Evolutionary conservation across 2,888 invertebrate genomes (phyloP).

Genomic region (Cheilosia scutellata): DNA sequence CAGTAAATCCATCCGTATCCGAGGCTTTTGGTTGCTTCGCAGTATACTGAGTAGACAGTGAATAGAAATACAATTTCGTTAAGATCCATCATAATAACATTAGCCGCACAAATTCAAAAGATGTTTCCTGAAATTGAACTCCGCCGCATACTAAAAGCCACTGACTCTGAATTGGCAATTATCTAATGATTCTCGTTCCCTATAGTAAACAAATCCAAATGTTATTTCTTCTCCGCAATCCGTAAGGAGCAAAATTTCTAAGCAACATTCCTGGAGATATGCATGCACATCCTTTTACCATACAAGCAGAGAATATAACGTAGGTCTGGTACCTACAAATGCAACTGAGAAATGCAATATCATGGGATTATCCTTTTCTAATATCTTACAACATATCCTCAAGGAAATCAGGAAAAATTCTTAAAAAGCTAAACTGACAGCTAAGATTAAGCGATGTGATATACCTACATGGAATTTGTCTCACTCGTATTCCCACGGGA

Average conservation of each 20-base stretch:
- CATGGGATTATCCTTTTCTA: conserved; percentile 56
- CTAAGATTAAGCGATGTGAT: conserved; percentile 40
- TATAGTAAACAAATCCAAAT: conserved; percentile 1
- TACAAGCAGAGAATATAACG: not conserved
- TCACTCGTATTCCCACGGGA: conserved; percentile 54
- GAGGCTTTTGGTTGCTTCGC: too few relatives aligned
- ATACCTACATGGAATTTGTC: conserved; percentile 33
- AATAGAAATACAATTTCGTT: too few relatives aligned
- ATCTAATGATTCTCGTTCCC: conserved; percentile 1
- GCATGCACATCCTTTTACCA: not conserved
- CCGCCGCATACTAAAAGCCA: not conserved
- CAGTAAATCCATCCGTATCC: too few relatives aligned
- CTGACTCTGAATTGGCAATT: conserved; percentile 18
- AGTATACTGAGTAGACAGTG: too few relatives aligned
- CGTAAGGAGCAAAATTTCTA: not conserved
- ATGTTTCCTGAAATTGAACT: too few relatives aligned
- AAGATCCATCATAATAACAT: too few relatives aligned
- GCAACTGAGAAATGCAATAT: conserved; percentile 50
- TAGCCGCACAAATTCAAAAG: too few relatives aligned
- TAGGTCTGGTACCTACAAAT: not conserved
- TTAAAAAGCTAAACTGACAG: conserved; percentile 38
- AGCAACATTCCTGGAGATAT: not conserved
- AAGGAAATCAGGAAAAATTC: conserved; percentile 57
- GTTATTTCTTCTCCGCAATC: not conserved
- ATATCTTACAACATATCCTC: conserved; percentile 41